These are phyloP conservation scores for Heteromormyrus szaboi DNA, from an alignment of 2,797 vertebrate genomes.

Conservation along the genomic window DNA sequence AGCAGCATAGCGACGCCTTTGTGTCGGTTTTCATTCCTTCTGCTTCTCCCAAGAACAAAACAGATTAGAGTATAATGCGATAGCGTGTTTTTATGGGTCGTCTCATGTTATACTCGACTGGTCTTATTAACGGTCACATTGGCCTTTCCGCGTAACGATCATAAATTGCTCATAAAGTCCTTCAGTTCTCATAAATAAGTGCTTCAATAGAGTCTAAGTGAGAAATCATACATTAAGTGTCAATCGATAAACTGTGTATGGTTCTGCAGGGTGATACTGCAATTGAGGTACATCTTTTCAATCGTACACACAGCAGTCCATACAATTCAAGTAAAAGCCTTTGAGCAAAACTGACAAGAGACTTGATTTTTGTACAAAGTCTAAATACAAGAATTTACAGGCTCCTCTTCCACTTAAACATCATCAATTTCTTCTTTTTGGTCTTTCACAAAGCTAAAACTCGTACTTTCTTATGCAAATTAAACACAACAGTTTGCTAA, in stretches of 20 bases:
- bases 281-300: conserved; percentile 59
- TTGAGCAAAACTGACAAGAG: conserved; percentile 38
- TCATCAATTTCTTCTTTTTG: conserved; percentile 47
- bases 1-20: background rate
- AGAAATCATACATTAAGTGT: conserved; percentile 13
- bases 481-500: conserved; percentile 49
- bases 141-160: background rate
- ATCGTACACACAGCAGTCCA: conserved; percentile 43
- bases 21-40: background rate
- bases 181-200: conserved; percentile 18
- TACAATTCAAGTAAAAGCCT: conserved; percentile 62
- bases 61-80: background rate
- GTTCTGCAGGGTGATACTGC: conserved; percentile 35
- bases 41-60: background rate
- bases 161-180: background rate
- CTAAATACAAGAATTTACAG: conserved; percentile 32
- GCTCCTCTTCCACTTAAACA: conserved; percentile 31
- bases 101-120: background rate
- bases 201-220: background rate
- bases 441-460: conserved; percentile 57
- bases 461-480: conserved; percentile 46
- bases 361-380: conserved; percentile 26
- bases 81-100: background rate
- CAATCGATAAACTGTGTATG: conserved; percentile 18
- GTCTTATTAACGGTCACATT: background rate